Conservation (phyloP, 2,113 vertebrate species). For the Sturnira hondurensis region DNA sequence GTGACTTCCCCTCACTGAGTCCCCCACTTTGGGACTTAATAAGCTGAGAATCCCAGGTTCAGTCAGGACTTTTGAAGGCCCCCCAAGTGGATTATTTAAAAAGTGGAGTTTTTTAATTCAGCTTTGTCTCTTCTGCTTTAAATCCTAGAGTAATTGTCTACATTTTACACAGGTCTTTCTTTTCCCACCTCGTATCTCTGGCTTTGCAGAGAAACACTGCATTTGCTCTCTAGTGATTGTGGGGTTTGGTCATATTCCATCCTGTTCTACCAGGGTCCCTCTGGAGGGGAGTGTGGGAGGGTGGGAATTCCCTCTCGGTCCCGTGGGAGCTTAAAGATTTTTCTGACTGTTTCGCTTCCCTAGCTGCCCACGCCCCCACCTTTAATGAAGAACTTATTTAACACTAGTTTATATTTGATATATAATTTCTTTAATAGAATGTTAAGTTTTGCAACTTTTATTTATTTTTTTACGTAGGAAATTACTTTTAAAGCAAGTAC, state of each 20-base stretch:
- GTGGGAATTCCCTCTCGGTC: not conserved
- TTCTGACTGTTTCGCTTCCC: not conserved
- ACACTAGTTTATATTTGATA: not conserved
- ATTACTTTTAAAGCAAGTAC: constrained; percentile 34
- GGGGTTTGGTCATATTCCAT: not conserved
- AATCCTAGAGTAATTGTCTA: not conserved
- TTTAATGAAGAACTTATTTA: constrained; percentile 26
- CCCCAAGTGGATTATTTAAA: not conserved
- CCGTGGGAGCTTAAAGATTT: fast-evolving
- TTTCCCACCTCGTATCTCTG: not conserved
- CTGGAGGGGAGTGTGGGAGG: not conserved
- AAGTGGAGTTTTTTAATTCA: not conserved
- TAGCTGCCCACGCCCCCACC: not conserved
- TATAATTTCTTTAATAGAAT: not conserved
- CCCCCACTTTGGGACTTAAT: not conserved
- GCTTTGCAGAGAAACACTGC: not conserved
- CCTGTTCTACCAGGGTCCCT: not conserved
- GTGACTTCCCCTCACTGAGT: not conserved
- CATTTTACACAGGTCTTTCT: not conserved
- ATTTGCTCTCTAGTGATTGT: not conserved
- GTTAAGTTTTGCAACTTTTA: constrained; percentile 8
- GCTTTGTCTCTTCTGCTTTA: not conserved
- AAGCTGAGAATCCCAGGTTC: not conserved
- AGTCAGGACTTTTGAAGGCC: not conserved
- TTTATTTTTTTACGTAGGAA: not conserved